Evolutionary conservation across 2,888 invertebrate genomes (phyloP), one percentile per base, ranked within the genome.

Genomic region (Mesorhabditis sp.): DNA sequence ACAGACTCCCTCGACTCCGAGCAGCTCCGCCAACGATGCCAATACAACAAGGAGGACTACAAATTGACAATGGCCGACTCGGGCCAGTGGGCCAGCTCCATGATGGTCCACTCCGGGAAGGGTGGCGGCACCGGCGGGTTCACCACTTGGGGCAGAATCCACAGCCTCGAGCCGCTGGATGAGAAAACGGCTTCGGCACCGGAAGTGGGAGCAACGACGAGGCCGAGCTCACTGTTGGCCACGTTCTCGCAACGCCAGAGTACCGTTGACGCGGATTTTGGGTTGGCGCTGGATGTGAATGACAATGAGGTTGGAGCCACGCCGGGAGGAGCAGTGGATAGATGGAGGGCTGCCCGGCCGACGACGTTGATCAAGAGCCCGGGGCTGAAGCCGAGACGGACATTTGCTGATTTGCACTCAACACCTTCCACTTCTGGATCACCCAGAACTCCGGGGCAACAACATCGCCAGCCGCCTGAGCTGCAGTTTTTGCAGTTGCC

Each of bases 71-170:
- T 86, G 68, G 82, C 78, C 7, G 84, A 85, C 70, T 80, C 80
- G 42, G 84, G 84, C 6, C 83, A 84, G 63, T 84, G 84, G 84
- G 76, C 75, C 63, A 70, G 70, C 13, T 74, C 72, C 4, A 73
- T 75, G 3, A 71, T 69, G 43, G 72, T 70, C 7, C 43, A 62
- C 41, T 66, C 66, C 10, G 44, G 42, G 66, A 66, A 10, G 6
- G 10, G 44, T 2, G 10, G 58, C n/a, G 15, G n/a, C 15, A 28
- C 42, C 10, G 41, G 13, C 45, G 6, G 10, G n/a, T 66, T 85
- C 67, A 86, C 85, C n/a, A 85, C 85, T n/a, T 85, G 85, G 85
- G 85, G 85, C 13, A 72, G 84, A 5, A 84, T 85, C n/a, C 74
- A 76, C 45, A 75, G 76, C 43, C 72, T 74, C 5, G 77, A 80